These are phyloP conservation scores for Gymnorhina tibicen DNA, from an alignment of 2,113 vertebrate genomes.

Conservation along the genomic window DNA sequence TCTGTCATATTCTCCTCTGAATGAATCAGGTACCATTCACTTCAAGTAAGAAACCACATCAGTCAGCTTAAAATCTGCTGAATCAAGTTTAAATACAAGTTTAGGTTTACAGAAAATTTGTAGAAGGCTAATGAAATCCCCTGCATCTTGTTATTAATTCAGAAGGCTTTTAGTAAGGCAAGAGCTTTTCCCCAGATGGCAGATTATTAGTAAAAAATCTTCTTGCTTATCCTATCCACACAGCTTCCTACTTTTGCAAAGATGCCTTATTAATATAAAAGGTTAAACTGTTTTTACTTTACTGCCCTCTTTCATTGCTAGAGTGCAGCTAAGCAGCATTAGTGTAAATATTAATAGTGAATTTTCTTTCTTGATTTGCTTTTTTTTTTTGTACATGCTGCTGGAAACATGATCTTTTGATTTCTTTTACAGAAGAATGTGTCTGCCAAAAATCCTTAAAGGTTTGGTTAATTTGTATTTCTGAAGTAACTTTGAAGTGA, in stretches of 20 bases:
- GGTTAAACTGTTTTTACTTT: background rate
- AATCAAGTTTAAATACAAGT: background rate
- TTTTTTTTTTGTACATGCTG: background rate
- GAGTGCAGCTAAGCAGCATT: background rate
- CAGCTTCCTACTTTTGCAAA: background rate
- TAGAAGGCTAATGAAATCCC: background rate
- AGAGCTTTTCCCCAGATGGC: background rate
- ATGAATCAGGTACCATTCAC: background rate
- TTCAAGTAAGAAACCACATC: background rate
- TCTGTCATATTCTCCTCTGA: background rate
- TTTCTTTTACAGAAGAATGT: background rate
- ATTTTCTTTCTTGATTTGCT: background rate
- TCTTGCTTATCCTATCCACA: background rate
- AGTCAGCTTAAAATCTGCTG: background rate
- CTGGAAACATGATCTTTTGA: background rate
- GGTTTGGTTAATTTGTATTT: background rate
- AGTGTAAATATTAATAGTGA: background rate
- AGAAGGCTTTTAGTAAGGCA: background rate
- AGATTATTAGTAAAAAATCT: background rate
- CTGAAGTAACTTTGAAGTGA: background rate
- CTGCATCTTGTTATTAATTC: background rate
- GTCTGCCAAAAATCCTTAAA: background rate
- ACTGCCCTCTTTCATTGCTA: background rate
- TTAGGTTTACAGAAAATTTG: background rate
- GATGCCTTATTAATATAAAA: background rate